phyloP scores from a whole-genome alignment of 30 jellyfish, hydroid and myxozoan species.

The Chrysaora quinquecirrha region DNA sequence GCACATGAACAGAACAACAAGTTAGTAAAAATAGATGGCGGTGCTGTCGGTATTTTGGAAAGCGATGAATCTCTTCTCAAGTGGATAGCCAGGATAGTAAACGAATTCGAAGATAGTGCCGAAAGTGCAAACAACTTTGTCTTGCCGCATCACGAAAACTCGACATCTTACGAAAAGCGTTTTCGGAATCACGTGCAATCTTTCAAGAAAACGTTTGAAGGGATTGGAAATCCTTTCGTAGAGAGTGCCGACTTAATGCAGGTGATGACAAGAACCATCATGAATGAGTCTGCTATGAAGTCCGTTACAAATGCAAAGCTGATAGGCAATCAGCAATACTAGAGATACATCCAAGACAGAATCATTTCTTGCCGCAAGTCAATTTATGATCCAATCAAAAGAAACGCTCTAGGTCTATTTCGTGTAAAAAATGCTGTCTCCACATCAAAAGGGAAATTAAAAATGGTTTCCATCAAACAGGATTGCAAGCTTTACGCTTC shows the following conservation, averaged over 20 bases:
- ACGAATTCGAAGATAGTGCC: background rate
- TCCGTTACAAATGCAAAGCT: background rate
- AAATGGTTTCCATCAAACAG: background rate
- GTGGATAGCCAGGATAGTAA: background rate
- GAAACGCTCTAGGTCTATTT: background rate
- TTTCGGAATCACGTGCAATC: background rate
- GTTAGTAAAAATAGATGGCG: slow-evolving; percentile 27
- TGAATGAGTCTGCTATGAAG: background rate
- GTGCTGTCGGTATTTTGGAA: slow-evolving; percentile 23
- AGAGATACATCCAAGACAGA: no score
- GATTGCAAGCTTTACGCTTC: slow-evolving; percentile 14
- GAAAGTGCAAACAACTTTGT: background rate
- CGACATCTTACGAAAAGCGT: background rate
- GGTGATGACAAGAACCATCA: background rate
- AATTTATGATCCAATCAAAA: background rate
- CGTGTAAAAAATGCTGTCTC: background rate
- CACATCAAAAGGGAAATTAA: background rate
- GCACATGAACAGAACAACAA: slow-evolving; percentile 40
- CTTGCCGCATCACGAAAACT: slow-evolving; percentile 13
- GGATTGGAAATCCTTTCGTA: background rate
- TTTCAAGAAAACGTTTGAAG: background rate
- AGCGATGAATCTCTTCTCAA: slow-evolving; percentile 6
- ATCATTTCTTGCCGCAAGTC: no score
- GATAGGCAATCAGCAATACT: slow-evolving; percentile 9
- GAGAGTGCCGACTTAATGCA: background rate